Evolutionary conservation across 1,140 invertebrate species (phyloP).

Genomic region (Galleria mellonella): DNA sequence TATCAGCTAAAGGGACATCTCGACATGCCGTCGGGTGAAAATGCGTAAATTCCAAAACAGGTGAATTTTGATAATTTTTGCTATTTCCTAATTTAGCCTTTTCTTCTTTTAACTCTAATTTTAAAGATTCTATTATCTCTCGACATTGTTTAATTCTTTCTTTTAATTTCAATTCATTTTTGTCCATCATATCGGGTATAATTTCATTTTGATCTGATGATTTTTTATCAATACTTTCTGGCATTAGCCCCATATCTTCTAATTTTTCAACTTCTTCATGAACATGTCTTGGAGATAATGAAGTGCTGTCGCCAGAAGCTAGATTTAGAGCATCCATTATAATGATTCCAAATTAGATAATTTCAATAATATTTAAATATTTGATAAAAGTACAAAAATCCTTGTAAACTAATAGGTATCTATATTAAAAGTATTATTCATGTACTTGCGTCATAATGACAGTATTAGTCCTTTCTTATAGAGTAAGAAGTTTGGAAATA

Average conservation of each 20-base stretch:
- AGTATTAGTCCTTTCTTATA: no score
- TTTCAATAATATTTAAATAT: no score
- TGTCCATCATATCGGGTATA: constrained; percentile 21
- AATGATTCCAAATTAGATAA: constrained; percentile 5
- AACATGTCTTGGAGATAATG: background rate
- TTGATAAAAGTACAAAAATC: no score
- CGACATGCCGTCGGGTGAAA: background rate
- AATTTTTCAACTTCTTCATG: background rate
- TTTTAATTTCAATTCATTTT: constrained; percentile 45
- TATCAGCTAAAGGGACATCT: no score
- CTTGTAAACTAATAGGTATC: no score
- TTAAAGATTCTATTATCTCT: constrained; percentile 48
- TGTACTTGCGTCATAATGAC: no score
- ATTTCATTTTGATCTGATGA: constrained; percentile 6
- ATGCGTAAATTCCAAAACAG: background rate
- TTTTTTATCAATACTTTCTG: background rate
- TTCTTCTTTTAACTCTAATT: constrained; percentile 48
- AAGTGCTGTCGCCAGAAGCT: constrained; percentile 27
- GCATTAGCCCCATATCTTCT: background rate
- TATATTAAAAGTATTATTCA: no score
- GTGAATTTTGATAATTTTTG: constrained; percentile 6
- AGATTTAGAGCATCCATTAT: constrained; percentile 19
- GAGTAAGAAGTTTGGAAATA: no score
- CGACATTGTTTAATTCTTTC: constrained; percentile 49
- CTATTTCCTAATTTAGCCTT: constrained; percentile 41